These are phyloP conservation scores for Trinorchestia longiramus DNA, from an alignment of 1,140 invertebrate genomes.

Conservation along the genomic window DNA sequence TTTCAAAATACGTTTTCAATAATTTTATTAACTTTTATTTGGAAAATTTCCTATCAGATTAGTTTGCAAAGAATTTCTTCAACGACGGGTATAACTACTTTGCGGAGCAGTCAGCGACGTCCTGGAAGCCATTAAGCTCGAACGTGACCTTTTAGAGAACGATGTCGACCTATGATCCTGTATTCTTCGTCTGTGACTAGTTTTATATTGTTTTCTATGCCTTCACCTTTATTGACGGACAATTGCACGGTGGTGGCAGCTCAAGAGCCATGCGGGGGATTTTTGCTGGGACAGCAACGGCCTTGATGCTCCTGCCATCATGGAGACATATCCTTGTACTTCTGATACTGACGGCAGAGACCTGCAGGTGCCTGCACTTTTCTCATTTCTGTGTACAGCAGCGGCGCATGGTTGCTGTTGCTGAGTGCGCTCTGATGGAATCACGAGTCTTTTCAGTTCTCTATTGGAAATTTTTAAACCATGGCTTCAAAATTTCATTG, in stretches of 20 bases:
- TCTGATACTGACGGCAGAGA: background rate
- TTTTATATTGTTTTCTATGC: background rate
- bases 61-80: background rate
- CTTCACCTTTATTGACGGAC: background rate
- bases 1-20: too few species aligned
- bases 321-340: constrained; percentile 70
- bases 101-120: background rate
- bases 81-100: background rate
- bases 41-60: background rate
- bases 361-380: background rate
- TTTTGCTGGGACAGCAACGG: constrained; percentile 92
- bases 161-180: background rate
- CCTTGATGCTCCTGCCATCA: constrained; percentile 73
- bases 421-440: background rate
- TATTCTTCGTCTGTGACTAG: too few species aligned
- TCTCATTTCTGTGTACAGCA: background rate
- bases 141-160: background rate
- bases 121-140: background rate
- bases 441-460: background rate
- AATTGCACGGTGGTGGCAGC: constrained; percentile 28
- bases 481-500: background rate
- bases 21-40: background rate
- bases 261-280: constrained; percentile 83
- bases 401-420: background rate
- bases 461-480: background rate